Evolutionary conservation across 2,113 vertebrate species (phyloP).

Genomic region (Petrocephalus zakoni): DNA sequence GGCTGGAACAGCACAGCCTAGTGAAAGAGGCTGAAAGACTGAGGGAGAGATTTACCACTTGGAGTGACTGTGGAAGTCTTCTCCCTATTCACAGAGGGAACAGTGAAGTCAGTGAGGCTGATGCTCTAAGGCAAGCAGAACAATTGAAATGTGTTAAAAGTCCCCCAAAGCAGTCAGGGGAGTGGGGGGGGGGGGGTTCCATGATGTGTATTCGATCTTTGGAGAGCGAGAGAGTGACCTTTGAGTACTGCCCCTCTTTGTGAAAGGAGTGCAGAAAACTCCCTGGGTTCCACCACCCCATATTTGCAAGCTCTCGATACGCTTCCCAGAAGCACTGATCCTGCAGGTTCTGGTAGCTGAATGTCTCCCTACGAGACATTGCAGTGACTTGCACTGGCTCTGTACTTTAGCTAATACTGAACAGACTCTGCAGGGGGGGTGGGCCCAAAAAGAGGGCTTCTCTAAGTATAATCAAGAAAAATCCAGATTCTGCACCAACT

Average conservation of each 20-base stretch:
- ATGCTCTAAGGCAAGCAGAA: not conserved
- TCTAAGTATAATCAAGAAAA: not conserved
- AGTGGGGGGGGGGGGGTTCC: not conserved
- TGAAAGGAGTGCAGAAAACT: not conserved
- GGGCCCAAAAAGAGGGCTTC: not conserved
- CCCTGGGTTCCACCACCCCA: not conserved
- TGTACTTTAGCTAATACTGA: not conserved
- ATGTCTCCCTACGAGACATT: not conserved
- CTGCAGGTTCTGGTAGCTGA: not conserved
- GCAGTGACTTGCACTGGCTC: not conserved
- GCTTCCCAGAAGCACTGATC: not conserved
- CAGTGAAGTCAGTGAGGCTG: not conserved
- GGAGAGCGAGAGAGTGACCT: not conserved
- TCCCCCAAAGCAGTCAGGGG: not conserved
- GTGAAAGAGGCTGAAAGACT: not conserved
- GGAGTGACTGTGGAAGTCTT: not conserved
- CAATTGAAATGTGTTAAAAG: not conserved
- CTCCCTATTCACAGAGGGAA: not conserved
- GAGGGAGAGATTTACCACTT: slow-evolving; percentile 6
- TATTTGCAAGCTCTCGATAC: not conserved
- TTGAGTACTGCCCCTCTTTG: not conserved
- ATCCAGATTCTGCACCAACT: not conserved
- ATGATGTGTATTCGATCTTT: not conserved
- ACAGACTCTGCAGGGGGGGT: not conserved
- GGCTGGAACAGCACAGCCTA: not conserved